phyloP scores from a whole-genome alignment of 2,888 invertebrate genomes.

The Ferrisia virgata region DNA sequence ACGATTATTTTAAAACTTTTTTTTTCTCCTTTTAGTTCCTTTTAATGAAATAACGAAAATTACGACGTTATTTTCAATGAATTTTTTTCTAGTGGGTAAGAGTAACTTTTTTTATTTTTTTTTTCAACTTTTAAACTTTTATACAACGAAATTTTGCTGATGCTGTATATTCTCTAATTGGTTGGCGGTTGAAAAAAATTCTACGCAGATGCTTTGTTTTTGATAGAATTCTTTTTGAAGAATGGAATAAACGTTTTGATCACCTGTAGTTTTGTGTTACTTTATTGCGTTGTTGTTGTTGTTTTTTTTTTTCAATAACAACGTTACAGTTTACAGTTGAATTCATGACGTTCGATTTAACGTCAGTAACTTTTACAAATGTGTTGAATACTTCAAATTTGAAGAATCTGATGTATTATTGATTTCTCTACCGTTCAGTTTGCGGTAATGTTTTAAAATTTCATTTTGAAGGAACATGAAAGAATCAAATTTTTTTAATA shows the following conservation, averaged over 20 bases:
- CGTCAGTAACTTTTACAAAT: no score
- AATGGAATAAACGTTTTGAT: neutral
- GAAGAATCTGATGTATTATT: no score
- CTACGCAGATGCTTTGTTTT: neutral
- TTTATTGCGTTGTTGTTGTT: neutral
- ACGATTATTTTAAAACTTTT: neutral
- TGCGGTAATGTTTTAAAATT: no score
- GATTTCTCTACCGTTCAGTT: no score
- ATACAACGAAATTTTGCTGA: neutral
- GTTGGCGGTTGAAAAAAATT: neutral
- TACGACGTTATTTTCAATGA: neutral
- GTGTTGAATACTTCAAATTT: no score
- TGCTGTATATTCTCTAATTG: constrained; percentile 1
- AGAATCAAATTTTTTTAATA: no score
- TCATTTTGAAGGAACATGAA: no score
- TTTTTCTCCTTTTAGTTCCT: neutral
- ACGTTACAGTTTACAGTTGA: no score
- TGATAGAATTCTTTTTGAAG: neutral
- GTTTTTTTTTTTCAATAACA: no score
- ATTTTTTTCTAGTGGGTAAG: neutral
- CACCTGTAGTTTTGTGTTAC: constrained; percentile 5
- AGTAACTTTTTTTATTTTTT: constrained; percentile 7
- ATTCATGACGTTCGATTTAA: no score
- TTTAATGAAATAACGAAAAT: neutral
- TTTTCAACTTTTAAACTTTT: neutral